phyloP scores from a whole-genome alignment of 2,113 vertebrate genomes.

The Ahaetulla prasina region DNA sequence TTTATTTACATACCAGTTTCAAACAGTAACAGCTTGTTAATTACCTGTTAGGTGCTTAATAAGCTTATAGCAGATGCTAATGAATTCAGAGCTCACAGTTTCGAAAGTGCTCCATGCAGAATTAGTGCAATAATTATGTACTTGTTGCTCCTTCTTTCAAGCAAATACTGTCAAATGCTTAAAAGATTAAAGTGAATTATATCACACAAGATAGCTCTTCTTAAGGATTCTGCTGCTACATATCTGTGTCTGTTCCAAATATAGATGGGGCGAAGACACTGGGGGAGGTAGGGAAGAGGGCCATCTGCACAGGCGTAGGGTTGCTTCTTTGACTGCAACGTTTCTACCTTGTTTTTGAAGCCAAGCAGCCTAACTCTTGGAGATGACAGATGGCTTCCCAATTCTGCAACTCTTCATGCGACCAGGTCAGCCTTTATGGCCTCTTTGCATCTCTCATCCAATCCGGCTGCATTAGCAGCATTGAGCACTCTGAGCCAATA shows the following conservation, averaged over 20 bases:
- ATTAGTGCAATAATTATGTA: slow-evolving; percentile 96
- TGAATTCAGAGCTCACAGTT: slow-evolving; percentile 91
- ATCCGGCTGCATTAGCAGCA: background rate
- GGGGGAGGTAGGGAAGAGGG: fast-evolving
- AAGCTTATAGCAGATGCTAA: slow-evolving; percentile 99
- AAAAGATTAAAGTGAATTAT: slow-evolving; percentile 90
- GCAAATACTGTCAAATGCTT: slow-evolving; percentile 95
- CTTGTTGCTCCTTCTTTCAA: slow-evolving; percentile 95
- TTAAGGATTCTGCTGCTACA: slow-evolving; percentile 61
- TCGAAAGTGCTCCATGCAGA: slow-evolving; percentile 92
- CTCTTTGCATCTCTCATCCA: background rate
- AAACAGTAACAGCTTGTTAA: slow-evolving; percentile 99
- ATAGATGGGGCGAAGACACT: background rate
- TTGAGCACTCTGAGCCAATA: background rate
- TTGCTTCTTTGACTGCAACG: background rate
- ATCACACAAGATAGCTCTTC: slow-evolving; percentile 74
- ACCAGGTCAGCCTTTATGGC: background rate
- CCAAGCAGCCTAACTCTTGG: background rate
- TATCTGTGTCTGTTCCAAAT: slow-evolving; percentile 39
- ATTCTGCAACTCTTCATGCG: background rate
- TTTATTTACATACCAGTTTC: slow-evolving; percentile 99
- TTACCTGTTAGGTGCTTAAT: slow-evolving; percentile 99
- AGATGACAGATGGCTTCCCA: background rate
- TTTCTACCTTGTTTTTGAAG: background rate
- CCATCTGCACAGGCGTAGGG: fast-evolving